These are phyloP conservation scores for Drosophila ezoana DNA, from an alignment of 2,888 invertebrate genomes.

Conservation along the genomic window DNA sequence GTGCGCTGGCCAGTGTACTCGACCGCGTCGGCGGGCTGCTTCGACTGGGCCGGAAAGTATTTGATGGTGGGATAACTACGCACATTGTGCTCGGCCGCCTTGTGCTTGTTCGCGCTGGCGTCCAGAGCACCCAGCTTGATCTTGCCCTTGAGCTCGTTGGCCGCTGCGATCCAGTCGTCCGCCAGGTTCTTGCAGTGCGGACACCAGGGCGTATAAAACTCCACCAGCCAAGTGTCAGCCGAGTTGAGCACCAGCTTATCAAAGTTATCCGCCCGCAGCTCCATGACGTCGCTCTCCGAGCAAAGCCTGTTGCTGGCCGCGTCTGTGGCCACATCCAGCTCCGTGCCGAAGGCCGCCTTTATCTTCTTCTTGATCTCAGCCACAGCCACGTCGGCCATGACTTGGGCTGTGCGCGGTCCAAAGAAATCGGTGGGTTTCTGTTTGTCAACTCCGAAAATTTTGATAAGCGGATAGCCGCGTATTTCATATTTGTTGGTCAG, in stretches of 20 bases:
- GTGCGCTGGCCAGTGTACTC: background rate
- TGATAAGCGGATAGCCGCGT: conserved; percentile 15
- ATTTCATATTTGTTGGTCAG: background rate
- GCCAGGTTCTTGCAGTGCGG: background rate
- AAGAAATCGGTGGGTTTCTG: background rate
- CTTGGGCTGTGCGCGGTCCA: background rate
- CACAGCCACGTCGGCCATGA: background rate
- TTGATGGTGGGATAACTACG: conserved; percentile 3
- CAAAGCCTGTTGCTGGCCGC: background rate
- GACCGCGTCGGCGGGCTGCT: background rate
- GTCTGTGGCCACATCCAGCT: background rate
- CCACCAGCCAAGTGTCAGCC: conserved; percentile 6
- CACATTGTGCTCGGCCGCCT: background rate
- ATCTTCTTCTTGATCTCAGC: background rate
- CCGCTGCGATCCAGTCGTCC: background rate
- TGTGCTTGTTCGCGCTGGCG: background rate
- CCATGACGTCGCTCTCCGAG: background rate
- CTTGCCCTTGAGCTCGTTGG: background rate
- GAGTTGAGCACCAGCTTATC: conserved; percentile 12
- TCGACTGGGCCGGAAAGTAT: conserved; percentile 1
- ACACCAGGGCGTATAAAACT: conserved; percentile 14
- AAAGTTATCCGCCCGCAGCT: background rate
- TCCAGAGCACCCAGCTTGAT: conserved; percentile 9
- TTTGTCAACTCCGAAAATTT: conserved; percentile 17
- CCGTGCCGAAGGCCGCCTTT: background rate